Evolutionary conservation across 1,140 invertebrate genomes (phyloP), one percentile per base, ranked within the genome.

Genomic region (Tetramorium alpestre): DNA sequence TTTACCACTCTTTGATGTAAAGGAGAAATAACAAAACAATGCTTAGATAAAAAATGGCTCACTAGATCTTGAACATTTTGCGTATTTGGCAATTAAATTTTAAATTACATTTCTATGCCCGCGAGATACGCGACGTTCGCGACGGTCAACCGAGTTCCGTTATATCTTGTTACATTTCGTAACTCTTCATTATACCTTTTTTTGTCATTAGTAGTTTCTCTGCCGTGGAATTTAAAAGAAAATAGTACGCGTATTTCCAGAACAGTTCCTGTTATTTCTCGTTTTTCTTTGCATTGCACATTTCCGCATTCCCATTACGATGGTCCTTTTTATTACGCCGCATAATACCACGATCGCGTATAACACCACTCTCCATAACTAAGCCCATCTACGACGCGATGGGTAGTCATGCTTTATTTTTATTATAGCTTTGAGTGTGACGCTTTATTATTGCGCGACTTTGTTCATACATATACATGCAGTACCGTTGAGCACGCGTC

Each of bases 361-460:
- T 60, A 82, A 28, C 49, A 56, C 28, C n/a, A 16, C 33, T 54
- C 38, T 60, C 54, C 77, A 73, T 60, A 60, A 41, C 67, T 60
- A 47, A 72, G 41, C n/a, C 56, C 41, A 67, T 47, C 7, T 58
- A 49, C 56, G 41, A 85, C 70, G 60, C 56, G 54, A 51, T 41
- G 44, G 25, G 67, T 54, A 86, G 67, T 80, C 41, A 58, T 64
- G 69, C 25, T 91, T 92, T 87, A 90, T 84, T 89, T 91, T 91
- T 87, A 91, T 91, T 86, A 81, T 84, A 75, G 87, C 87, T 90
- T 88, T 85, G 88, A 92, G 84, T 86, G 84, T 67, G 82, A 77
- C 64, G 64, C 78, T 90, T 85, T 88, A 84, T 91, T 92, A 91
- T 91, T 81, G 86, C 82, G 69, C 88, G 67, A 87, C 90, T 82